Base-by-base conservation (phyloP, 2,797 vertebrate species). In the Tangara arthus region DNA sequence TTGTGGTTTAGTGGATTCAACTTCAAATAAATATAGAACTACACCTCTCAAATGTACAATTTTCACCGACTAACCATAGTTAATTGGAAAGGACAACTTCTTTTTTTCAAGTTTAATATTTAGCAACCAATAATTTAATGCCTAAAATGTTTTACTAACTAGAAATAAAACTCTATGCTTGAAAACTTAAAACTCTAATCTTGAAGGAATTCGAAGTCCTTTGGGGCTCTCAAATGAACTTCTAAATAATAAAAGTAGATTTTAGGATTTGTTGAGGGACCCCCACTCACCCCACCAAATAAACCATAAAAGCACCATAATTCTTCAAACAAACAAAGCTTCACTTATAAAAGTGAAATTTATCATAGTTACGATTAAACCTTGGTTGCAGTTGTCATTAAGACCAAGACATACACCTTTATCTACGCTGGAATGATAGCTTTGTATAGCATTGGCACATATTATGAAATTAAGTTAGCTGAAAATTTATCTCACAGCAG, bases 71-170 rank as follows among this genome's bases (percentile, higher is more conserved):
- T 96, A 98, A 97, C 94, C 94, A 93, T 87, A 91, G 92, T 89
- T 97, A 87, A 96, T 96, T 95, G 87, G 96, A 95, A 97, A 97
- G 66, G 79, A 91, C 82, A 66, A 39, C 78, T 96, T 97, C 57
- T 23, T 94, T 96, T 97, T 97, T 93, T 97, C 81, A 93, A 96
- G 89, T 81, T 97, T 96, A 98, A 96, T 97, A 96, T 97, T 97
- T 98, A 98, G 97, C 89, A 98, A 98, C 97, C 94, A 96, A 93
- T 96, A 98, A 97, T 98, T 97, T 95, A 94, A 97, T 97, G 83
- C 57, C 80, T 82, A 94, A 95, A 96, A 93, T 80, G 84, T 69
- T 79, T 91, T 78, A 64, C 55, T 87, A 91, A 94, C 68, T 70
- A 87, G 73, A 79, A 96, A 86, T 59, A 81, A 34, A 76, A 55